Base-by-base conservation (phyloP, 2,888 invertebrate species). In the Drosophila stalkeri region DNA sequence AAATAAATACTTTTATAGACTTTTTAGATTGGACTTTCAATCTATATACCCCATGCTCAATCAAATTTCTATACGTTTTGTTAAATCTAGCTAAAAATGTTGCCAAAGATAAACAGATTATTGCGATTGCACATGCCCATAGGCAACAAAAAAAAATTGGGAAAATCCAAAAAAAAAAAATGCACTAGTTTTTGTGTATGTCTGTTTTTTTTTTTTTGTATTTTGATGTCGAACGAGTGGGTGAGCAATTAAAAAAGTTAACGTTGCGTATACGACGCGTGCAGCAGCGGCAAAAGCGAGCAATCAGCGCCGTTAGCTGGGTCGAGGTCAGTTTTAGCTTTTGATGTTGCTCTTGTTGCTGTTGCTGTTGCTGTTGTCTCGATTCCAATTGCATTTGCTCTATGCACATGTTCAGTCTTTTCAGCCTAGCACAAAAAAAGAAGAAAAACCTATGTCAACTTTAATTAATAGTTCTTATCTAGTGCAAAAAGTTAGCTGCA, bases 191-290 rank as follows among this genome's bases (percentile, higher is more conserved):
- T 49, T 33, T 18, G 12, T 33, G 12, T 12, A 18, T 18, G 14
- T 20, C 35, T 35, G 18, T 7, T 33, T 33, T 31, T 52, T 46
- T 43, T 46, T 47, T 33, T 57, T 46, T 46, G 37, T 46, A 23
- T 14, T 35, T 61, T 63, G 41, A 18, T 33, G 33, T 20, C 44
- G 44, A 44, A 31, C 64, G 59, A 35, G 75, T 65, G 49, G 72
- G 77, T 54, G 39, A 86, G 84, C 89, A 85, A 85, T 89, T 85
- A 85, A 86, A 67, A 66, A 86, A 73, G 82, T 89, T 81, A 69
- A 18, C 60, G 44, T 85, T 85, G 89, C 85, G 89, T 85, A 86
- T 86, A 86, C 81, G 84, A 87, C 77, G 44, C 76, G 64, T 77
- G 60, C 75, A 52, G 59, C 64, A 76, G 51, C 69, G 27, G 57